Evolutionary conservation across 2,888 invertebrate genomes (phyloP), one percentile per base, ranked within the genome.

Genomic region (Zygothrica quintamaculata): DNA sequence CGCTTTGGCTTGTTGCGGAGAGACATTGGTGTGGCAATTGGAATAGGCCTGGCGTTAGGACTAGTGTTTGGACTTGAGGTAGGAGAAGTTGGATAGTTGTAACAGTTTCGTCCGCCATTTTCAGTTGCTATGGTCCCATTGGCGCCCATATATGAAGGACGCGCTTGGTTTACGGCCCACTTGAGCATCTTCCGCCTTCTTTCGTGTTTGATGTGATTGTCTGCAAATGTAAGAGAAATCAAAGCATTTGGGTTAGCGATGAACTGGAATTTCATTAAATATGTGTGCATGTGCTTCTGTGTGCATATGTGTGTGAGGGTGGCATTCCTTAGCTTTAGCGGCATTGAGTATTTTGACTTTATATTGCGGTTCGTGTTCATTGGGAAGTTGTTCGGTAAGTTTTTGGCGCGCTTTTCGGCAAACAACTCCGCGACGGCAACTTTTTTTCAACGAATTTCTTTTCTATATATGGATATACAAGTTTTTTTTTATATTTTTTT

Each of bases 131-230:
- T 29, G 29, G 34, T 11, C 25, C 9, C 64, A 36, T 11, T 65
- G 40, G 47, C 61, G 25, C 40, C 75, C 64, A 88, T 58, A 71
- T 90, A 89, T 7, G 89, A 85, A 44, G 84, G 88, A 40, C 89
- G 84, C 25, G 90, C 77, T 74, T 88, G 88, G 66, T 89, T 90
- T 31, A 90, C 88, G 65, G 90, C 89, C 90, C 91, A 90, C 85
- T 90, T 90, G 56, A 90, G 77, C 90, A 90, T 90, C 53, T 67
- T 65, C 37, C 16, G 37, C 12, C 31, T 36, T 29, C 3, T 3
- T 34, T 37, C 43, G 59, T 33, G 34, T 52, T 31, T 44, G 52
- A 29, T 34, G 36, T 22, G 22, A 51, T 31, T 47, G 69, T 65
- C 77, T 78, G 78, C 62, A 84, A 80, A 60, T 50, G 66, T 33